A percentile compares a stretch with the other conserved stretches of the same genome.
Conservation (phyloP, 1,140 invertebrate genomes). For the Trichonephila clavipes region DNA sequence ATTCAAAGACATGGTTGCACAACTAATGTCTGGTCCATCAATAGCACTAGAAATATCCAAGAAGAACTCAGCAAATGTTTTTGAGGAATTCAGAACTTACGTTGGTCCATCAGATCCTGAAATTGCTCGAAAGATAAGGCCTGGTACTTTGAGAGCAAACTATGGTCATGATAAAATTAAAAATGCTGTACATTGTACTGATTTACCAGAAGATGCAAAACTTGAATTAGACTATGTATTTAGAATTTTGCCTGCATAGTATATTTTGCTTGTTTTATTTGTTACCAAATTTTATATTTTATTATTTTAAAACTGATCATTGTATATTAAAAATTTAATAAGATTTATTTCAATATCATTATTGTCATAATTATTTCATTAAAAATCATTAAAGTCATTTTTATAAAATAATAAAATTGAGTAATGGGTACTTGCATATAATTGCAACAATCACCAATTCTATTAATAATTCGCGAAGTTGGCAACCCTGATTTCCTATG, state of each 20-base stretch:
- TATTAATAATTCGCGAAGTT: too few relatives aligned
- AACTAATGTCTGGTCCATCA: constrained; percentile 90
- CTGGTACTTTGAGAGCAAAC: constrained; percentile 90
- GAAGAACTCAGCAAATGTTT: constrained; percentile 83
- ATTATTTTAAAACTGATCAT: background rate
- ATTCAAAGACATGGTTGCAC: constrained; percentile 91
- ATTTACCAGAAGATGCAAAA: constrained; percentile 91
- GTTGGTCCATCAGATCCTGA: constrained; percentile 94
- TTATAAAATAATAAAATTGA: too few relatives aligned
- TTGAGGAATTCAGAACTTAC: constrained; percentile 89
- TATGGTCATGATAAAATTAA: constrained; percentile 91
- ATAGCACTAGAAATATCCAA: constrained; percentile 92
- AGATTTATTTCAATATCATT: too few relatives aligned
- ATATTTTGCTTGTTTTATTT: background rate
- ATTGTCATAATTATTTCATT: too few relatives aligned
- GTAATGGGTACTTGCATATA: too few relatives aligned
- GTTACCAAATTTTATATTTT: background rate
- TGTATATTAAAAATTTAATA: background rate
- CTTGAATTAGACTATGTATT: constrained; percentile 85
- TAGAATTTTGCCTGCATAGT: constrained; percentile 49
- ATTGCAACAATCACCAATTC: too few relatives aligned
- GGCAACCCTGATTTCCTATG: too few relatives aligned
- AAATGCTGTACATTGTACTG: constrained; percentile 96
- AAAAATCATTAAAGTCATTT: too few relatives aligned
- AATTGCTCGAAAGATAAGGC: constrained; percentile 90